Percentiles rank a stretch among this genome's conserved stretches.
phyloP scores from a whole-genome alignment of 1,140 invertebrate species.

The Telenomus remus region DNA sequence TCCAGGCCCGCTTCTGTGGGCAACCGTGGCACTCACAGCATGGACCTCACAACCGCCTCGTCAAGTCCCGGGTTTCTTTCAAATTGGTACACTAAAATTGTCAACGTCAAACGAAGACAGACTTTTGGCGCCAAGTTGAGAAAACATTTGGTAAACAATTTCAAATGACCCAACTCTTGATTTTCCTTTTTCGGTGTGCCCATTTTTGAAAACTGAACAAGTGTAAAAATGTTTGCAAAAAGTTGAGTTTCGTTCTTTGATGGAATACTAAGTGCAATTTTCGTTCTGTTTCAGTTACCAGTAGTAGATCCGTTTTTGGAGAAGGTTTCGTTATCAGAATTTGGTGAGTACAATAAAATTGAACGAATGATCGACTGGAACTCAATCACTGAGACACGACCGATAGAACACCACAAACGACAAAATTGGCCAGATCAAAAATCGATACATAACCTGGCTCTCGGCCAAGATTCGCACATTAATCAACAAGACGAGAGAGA shows the following conservation, averaged over 20 bases:
- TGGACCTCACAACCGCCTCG: constrained; percentile 46
- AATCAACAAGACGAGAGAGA: constrained; percentile 50
- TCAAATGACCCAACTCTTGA: neutral
- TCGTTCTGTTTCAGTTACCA: constrained; percentile 83
- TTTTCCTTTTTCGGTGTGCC: neutral
- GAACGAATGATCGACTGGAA: neutral
- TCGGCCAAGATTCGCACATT: constrained; percentile 14
- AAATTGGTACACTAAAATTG: constrained; percentile 75
- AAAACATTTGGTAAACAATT: constrained; percentile 69
- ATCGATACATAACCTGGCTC: constrained; percentile 48
- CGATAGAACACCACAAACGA: no score
- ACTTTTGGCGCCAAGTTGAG: constrained; percentile 72
- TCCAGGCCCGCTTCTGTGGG: constrained; percentile 13
- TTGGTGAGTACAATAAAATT: constrained; percentile 81
- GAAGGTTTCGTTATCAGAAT: constrained; percentile 88
- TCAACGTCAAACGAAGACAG: constrained; percentile 73
- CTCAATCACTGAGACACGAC: constrained; percentile 16
- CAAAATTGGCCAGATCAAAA: constrained; percentile 25
- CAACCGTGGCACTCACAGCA: constrained; percentile 62
- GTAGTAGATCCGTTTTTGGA: constrained; percentile 92
- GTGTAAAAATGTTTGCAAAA: no score
- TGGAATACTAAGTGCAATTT: constrained; percentile 33
- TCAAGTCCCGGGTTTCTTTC: constrained; percentile 66
- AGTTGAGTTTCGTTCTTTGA: no score
- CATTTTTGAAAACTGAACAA: no score